Percentiles rank a stretch among this genome's conserved stretches.
These are phyloP conservation scores for Alauda arvensis DNA, from an alignment of 2,797 vertebrate genomes.

Conservation along the genomic window DNA sequence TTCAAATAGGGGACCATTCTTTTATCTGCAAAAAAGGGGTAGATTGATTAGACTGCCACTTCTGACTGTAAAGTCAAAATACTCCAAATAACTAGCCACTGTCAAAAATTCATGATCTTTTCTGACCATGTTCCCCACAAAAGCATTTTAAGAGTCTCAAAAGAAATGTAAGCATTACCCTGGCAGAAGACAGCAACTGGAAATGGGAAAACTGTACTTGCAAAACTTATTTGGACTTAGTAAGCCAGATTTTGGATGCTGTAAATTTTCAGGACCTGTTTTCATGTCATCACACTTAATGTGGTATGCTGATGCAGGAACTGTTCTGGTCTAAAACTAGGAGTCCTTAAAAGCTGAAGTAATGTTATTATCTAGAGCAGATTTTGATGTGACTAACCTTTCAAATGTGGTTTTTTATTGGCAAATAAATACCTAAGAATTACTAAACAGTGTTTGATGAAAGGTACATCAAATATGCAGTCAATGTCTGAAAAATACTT, in stretches of 20 bases:
- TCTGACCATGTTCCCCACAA: background rate
- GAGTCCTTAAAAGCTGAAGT: background rate
- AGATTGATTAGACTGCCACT: background rate
- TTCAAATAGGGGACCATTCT: background rate
- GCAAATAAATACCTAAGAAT: background rate
- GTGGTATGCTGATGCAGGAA: background rate
- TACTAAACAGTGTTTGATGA: rapidly evolving
- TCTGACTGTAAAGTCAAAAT: background rate
- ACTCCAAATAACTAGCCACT: background rate
- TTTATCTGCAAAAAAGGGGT: background rate
- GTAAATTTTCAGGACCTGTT: background rate
- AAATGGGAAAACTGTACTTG: background rate
- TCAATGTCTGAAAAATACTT: background rate
- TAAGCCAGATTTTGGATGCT: background rate
- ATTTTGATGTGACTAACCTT: background rate
- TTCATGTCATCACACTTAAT: background rate
- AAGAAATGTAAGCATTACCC: background rate
- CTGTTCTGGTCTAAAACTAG: background rate
- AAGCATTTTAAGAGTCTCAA: background rate
- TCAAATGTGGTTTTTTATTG: background rate
- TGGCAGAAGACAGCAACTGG: background rate
- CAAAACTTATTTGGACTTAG: background rate
- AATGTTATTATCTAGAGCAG: background rate
- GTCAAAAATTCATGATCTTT: background rate
- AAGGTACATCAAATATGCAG: background rate